phyloP scores from a whole-genome alignment of 2,797 vertebrate species.

The Halcyon badia region DNA sequence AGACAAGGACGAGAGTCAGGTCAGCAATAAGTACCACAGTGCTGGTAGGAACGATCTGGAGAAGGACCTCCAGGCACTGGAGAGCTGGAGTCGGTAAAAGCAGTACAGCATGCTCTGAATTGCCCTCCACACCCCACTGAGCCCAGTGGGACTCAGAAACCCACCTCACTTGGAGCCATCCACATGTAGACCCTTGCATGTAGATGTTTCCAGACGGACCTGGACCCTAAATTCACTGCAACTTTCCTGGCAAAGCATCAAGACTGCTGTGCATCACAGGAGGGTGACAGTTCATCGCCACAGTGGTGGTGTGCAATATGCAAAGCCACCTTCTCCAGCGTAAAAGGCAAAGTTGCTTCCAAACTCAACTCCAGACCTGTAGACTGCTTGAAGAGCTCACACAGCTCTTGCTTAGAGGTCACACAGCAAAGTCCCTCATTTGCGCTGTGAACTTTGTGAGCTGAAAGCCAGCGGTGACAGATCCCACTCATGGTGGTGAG shows the following conservation, averaged over 20 bases:
- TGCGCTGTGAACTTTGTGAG: fast-evolving
- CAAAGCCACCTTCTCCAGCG: fast-evolving
- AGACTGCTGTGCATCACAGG: fast-evolving
- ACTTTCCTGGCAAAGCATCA: not conserved
- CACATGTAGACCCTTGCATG: not conserved
- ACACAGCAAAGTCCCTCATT: not conserved
- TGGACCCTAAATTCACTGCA: not conserved
- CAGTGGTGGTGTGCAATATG: too few species aligned
- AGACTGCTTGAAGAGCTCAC: not conserved
- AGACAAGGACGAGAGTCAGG: not conserved
- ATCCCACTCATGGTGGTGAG: fast-evolving
- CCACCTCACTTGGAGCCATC: not conserved
- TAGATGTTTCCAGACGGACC: not conserved
- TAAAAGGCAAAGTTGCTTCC: not conserved
- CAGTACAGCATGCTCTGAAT: not conserved
- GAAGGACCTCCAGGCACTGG: not conserved
- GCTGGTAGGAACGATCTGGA: not conserved
- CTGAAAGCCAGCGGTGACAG: not conserved
- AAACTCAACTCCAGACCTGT: not conserved
- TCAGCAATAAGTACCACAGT: not conserved
- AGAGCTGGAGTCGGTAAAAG: not conserved
- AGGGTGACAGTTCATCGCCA: fast-evolving
- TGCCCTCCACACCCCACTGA: not conserved
- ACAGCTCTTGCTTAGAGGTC: not conserved
- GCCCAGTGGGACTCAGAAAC: fast-evolving